phyloP scores from a whole-genome alignment of 2,888 invertebrate genomes.

The Erynnis tages region DNA sequence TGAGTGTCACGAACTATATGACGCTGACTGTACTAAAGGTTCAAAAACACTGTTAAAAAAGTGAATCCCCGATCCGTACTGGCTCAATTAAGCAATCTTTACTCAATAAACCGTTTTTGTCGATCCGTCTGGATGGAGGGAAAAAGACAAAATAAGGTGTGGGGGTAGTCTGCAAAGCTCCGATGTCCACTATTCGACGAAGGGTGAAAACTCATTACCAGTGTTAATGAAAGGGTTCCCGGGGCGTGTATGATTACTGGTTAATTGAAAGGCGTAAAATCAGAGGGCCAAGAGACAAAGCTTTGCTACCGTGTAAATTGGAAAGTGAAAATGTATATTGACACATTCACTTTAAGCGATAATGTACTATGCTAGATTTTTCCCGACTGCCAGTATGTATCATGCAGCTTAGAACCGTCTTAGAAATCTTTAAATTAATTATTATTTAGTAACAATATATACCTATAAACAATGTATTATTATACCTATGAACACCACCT shows the following conservation, averaged over 20 bases:
- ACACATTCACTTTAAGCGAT: constrained; percentile 20
- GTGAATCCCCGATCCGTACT: constrained; percentile 8
- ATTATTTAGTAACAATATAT: too few relatives aligned
- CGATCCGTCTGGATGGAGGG: constrained; percentile 55
- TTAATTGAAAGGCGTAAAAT: constrained; percentile 78
- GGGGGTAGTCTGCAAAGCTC: constrained; percentile 57
- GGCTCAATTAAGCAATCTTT: constrained; percentile 25
- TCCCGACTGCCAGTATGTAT: too few relatives aligned
- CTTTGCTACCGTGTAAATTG: constrained; percentile 51
- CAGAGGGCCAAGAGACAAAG: constrained; percentile 65
- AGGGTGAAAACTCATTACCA: constrained; percentile 79
- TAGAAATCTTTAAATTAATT: too few relatives aligned
- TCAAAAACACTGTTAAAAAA: constrained; percentile 12
- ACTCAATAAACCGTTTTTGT: constrained; percentile 39
- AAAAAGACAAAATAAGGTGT: constrained; percentile 63
- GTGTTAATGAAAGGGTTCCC: constrained; percentile 76
- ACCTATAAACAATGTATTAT: too few relatives aligned
- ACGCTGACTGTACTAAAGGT: constrained; percentile 1
- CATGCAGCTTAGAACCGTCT: too few relatives aligned
- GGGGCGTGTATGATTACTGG: constrained; percentile 78
- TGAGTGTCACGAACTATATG: too few relatives aligned
- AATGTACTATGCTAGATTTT: too few relatives aligned
- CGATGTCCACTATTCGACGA: constrained; percentile 73
- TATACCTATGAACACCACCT: too few relatives aligned
- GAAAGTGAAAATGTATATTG: constrained; percentile 41